phyloP scores from a whole-genome alignment of 2,888 invertebrate species.

The Corythucha ciliata region DNA sequence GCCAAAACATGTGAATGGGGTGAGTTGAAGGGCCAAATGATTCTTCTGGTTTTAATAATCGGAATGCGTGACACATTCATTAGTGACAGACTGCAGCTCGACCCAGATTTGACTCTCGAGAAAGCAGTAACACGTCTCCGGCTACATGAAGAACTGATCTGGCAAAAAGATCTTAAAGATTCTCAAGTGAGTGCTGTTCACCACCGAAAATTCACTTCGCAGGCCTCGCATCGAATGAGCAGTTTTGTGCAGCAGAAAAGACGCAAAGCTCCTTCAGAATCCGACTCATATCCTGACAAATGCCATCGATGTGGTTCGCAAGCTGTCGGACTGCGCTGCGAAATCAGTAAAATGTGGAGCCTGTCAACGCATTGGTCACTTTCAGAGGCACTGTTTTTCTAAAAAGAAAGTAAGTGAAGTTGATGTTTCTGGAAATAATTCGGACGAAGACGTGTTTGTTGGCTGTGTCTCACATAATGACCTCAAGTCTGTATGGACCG shows the following conservation, averaged over 20 bases:
- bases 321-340: neutral
- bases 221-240: neutral
- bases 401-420: slow-evolving; percentile 3
- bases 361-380: slow-evolving; percentile 4
- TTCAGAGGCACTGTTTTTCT: neutral
- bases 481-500: neutral
- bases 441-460: too few relatives aligned
- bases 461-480: slow-evolving; percentile 10
- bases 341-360: slow-evolving; percentile 5
- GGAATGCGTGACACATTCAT: slow-evolving; percentile 7
- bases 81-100: slow-evolving; percentile 11
- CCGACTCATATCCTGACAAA: too few relatives aligned
- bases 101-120: slow-evolving; percentile 10
- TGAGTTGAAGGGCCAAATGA: slow-evolving; percentile 3
- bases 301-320: slow-evolving; percentile 3
- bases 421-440: too few relatives aligned
- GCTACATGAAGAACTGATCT: slow-evolving; percentile 8
- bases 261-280: too few relatives aligned
- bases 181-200: neutral
- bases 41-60: slow-evolving; percentile 3
- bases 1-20: slow-evolving; percentile 17
- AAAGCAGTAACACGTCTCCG: slow-evolving; percentile 4
- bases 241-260: neutral
- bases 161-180: slow-evolving; percentile 5
- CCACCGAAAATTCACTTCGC: neutral